A percentile compares a stretch with the other conserved stretches of the same genome.
Conservation (phyloP, 2,888 invertebrate genomes). For the Metopia argyrocephala region DNA sequence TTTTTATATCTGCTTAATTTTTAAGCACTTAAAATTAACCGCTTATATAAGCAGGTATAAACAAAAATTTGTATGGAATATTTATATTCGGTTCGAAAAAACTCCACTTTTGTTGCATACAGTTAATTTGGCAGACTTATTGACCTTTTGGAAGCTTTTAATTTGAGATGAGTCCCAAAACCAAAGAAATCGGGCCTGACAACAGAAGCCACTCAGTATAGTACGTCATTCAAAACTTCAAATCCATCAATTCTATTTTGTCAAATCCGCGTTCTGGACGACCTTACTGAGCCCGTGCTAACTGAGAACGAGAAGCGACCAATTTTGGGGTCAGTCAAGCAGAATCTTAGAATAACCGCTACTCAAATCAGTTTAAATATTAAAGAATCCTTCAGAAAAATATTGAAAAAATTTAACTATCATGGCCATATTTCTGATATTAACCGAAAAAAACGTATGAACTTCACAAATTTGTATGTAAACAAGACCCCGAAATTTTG, state of each 20-base stretch:
- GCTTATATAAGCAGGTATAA: too few species aligned
- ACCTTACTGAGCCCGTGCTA: background rate
- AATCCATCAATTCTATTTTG: too few species aligned
- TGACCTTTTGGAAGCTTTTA: too few species aligned
- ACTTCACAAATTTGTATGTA: conserved; percentile 6
- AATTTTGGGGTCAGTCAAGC: background rate
- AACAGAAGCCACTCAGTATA: background rate
- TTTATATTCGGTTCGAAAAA: too few species aligned
- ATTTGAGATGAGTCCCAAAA: too few species aligned
- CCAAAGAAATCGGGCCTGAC: too few species aligned
- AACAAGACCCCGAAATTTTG: background rate
- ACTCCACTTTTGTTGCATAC: too few species aligned
- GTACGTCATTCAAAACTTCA: background rate
- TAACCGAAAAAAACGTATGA: background rate
- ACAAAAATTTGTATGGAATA: too few species aligned
- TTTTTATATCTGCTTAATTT: too few species aligned
- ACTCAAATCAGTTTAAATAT: conserved; percentile 5
- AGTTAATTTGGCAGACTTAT: too few species aligned
- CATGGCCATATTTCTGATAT: conserved; percentile 1
- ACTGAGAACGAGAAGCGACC: background rate
- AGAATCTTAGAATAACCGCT: conserved; percentile 1
- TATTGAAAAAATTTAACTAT: background rate
- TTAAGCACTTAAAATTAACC: too few species aligned
- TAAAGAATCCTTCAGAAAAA: conserved; percentile 1
- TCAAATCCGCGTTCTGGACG: conserved; percentile 3